phyloP scores from a whole-genome alignment of 1,140 invertebrate species.

The Lordiphosa mommai region DNA sequence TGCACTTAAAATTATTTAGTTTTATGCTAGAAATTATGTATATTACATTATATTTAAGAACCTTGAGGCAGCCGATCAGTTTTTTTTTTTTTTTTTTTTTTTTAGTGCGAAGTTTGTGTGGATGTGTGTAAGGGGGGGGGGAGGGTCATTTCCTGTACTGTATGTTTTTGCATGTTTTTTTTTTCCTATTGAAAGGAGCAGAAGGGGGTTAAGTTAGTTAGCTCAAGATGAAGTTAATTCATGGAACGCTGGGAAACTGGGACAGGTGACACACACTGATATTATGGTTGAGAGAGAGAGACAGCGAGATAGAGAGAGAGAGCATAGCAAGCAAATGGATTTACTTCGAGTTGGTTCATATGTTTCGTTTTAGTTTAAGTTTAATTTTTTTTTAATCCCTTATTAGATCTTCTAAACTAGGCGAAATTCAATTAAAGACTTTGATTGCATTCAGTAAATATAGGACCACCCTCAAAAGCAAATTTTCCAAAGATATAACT shows the following conservation, averaged over 20 bases:
- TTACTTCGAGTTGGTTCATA: conserved; percentile 4
- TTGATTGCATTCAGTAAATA: no score
- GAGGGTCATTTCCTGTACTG: no score
- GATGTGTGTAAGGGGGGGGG: no score
- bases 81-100: conserved; percentile 4
- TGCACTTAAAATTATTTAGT: conserved; percentile 69
- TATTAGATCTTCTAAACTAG: no score
- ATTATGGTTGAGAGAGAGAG: neutral
- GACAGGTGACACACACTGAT: conserved; percentile 10
- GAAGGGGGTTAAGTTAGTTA: no score
- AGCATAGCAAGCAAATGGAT: conserved; percentile 11
- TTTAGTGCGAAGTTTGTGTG: no score
- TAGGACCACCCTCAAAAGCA: no score
- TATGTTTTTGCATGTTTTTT: no score
- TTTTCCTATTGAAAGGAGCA: no score
- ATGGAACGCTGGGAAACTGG: conserved; percentile 5
- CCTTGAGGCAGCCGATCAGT: conserved; percentile 35
- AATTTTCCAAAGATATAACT: no score
- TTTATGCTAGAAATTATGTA: conserved; percentile 64
- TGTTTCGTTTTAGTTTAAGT: neutral
- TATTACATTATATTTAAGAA: conserved; percentile 57
- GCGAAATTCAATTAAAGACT: no score
- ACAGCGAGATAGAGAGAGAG: conserved; percentile 3
- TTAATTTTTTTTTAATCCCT: no score
- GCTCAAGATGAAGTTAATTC: conserved; percentile 29